Conservation (phyloP, 2,888 invertebrate genomes). For the Drosophila limbata region DNA sequence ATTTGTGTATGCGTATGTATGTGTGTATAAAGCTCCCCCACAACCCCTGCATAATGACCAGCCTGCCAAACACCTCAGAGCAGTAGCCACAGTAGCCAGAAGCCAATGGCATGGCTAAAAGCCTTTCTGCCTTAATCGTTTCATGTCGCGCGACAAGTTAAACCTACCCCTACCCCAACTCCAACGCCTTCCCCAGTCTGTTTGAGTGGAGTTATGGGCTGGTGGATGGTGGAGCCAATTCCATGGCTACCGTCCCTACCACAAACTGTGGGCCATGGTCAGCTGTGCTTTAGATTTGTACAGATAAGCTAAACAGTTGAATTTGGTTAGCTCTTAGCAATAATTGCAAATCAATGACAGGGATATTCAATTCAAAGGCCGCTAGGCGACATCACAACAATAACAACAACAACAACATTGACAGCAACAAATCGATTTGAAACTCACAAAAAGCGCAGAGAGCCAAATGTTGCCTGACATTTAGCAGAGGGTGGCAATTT, state of each 20-base stretch:
- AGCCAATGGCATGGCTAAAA: constrained; percentile 70
- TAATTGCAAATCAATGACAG: constrained; percentile 78
- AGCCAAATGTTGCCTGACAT: constrained; percentile 42
- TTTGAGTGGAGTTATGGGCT: neutral
- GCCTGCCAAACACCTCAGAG: constrained; percentile 53
- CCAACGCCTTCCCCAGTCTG: constrained; percentile 7
- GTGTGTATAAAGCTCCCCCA: constrained; percentile 28
- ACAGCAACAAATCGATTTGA: constrained; percentile 42
- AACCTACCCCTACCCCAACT: constrained; percentile 27
- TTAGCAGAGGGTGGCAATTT: constrained; percentile 10
- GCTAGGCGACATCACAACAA: constrained; percentile 47
- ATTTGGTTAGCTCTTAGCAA: constrained; percentile 64
- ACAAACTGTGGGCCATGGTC: constrained; percentile 40
- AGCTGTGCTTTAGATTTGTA: constrained; percentile 60
- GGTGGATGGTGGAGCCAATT: constrained; percentile 9
- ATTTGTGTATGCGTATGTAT: constrained; percentile 5
- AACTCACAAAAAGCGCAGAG: constrained; percentile 58
- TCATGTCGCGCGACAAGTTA: constrained; percentile 72
- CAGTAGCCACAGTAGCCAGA: constrained; percentile 41
- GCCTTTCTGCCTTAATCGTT: constrained; percentile 77
- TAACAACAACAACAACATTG: constrained; percentile 25
- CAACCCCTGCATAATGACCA: constrained; percentile 50
- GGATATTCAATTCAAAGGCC: constrained; percentile 66
- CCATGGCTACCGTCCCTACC: constrained; percentile 13
- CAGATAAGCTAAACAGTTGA: constrained; percentile 50